Conservation (phyloP, 2,888 invertebrate species). For the Drosophila tanythrix region DNA sequence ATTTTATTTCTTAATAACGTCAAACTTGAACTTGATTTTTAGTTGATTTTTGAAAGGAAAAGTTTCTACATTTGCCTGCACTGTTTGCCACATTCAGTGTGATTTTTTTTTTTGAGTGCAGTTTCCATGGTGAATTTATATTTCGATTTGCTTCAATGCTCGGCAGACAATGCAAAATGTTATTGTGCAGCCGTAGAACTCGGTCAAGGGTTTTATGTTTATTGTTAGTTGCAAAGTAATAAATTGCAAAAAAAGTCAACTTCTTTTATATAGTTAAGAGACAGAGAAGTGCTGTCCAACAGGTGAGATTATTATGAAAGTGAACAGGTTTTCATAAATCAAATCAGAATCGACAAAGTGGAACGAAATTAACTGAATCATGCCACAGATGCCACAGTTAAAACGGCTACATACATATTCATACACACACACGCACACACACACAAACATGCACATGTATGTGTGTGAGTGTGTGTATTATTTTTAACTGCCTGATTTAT, state of each 20-base stretch:
- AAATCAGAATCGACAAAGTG: slow-evolving; percentile 5
- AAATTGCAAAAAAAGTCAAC: not conserved
- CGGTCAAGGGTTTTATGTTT: not conserved
- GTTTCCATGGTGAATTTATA: no score
- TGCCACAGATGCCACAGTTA: slow-evolving; percentile 9
- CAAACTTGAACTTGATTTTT: no score
- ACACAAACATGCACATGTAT: not conserved
- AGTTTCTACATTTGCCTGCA: not conserved
- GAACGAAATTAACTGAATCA: slow-evolving; percentile 28
- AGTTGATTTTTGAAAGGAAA: not conserved
- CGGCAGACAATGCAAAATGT: slow-evolving; percentile 6
- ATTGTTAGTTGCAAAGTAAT: not conserved
- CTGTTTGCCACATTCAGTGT: not conserved
- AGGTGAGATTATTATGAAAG: slow-evolving; percentile 17
- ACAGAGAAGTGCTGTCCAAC: not conserved
- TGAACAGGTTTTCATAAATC: slow-evolving; percentile 2
- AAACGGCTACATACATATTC: not conserved
- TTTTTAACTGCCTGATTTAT: slow-evolving; percentile 61
- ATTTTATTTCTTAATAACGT: not conserved
- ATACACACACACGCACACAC: no score
- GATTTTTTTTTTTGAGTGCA: not conserved
- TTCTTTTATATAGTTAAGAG: not conserved
- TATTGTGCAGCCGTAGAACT: not conserved
- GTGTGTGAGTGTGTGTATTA: not conserved
- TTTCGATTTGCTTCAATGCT: not conserved